Evolutionary conservation across 2,888 invertebrate genomes (phyloP), one percentile per base, ranked within the genome.

Genomic region (Stegophylla sp.): DNA sequence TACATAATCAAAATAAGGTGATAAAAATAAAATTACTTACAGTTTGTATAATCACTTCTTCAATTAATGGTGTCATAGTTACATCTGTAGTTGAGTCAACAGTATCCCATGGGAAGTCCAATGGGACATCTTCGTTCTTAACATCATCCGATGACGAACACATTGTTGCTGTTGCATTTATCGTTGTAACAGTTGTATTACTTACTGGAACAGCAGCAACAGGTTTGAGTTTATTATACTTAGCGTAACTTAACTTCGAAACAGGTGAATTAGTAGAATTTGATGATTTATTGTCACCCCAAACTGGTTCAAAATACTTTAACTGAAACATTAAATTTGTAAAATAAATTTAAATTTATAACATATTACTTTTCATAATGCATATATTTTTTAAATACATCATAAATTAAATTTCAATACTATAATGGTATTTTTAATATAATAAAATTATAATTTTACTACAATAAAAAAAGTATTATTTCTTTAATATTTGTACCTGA

Each of bases 291-390:
- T 86, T 93, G 85, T 95, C 93, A 82, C 97, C 97, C 97, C 97
- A 97, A 85, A 96, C 94, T 41, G 96, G 96, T 87, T 97, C 97
- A 88, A 97, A 97, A 88, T 97, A 95, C 87, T 96, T 96, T 77
- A 96, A 88, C 88, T 89, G 84, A 61, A 84, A 84, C 73, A 72
- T 67, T 69, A 81, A 79, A 73, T 64, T 4, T 10, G 3, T 20
- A 1, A 63, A 13, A 67, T 77, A 51, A 82, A 34, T 15, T 69
- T 3, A 28, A 51, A 51, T 13, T 28, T n/a, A 3, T 59, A 1
- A 34, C 3, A 7, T 34, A 5, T n/a, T 34, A 5, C 34, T 34
- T 34, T 34, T 34, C 7, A 34, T 5, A n/a, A n/a, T n/a, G n/a
- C n/a, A 34, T 34, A 34, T 3, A 34, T 7, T 34, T 34, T 34